Conservation (phyloP, 2,888 invertebrate genomes). For the Dugesia japonica region DNA sequence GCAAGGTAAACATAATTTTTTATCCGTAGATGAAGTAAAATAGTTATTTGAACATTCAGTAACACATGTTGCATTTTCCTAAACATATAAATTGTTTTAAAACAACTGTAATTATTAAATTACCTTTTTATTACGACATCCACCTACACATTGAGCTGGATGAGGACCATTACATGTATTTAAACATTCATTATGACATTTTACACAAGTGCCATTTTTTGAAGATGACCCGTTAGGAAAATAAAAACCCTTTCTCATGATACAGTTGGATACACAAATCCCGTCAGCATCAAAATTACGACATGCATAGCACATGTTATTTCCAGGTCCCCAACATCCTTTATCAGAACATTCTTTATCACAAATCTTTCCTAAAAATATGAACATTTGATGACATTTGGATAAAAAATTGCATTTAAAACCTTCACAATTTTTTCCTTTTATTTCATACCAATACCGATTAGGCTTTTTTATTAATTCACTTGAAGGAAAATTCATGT, state of each 20-base stretch:
- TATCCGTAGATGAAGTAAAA: not conserved
- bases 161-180: not conserved
- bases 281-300: not conserved
- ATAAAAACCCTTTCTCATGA: not conserved
- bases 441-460: not conserved
- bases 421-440: not conserved
- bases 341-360: constrained; percentile 1
- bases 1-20: not conserved
- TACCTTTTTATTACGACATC: not conserved
- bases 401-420: not conserved
- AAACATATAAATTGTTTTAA: not conserved
- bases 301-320: constrained; percentile 22
- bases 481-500: not conserved
- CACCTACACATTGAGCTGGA: not conserved
- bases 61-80: not conserved
- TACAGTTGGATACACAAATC: not conserved
- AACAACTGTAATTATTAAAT: not conserved
- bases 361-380: not conserved
- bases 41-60: not conserved
- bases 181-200: not conserved
- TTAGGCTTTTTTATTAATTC: not conserved
- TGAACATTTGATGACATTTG: not conserved
- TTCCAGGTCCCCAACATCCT: constrained; percentile 29
- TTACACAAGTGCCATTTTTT: not conserved
- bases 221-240: not conserved